Conservation (phyloP, 2,113 vertebrate species). For the Burhinus oedicnemus region DNA sequence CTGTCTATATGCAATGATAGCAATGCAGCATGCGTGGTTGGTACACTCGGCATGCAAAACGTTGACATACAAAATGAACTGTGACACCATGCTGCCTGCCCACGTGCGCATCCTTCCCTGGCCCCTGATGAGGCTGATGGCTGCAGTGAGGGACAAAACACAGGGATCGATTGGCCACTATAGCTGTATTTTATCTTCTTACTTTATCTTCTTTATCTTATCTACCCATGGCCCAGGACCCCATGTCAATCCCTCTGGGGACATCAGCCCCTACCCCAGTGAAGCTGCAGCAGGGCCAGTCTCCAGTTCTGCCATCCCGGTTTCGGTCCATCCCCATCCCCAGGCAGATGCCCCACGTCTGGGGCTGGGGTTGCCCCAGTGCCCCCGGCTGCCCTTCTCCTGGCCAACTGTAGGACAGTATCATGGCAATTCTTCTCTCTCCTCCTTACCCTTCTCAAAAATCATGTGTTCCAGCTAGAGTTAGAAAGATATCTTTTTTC, state of each 20-base stretch:
- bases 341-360: too few species aligned
- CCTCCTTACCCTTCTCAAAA: too few species aligned
- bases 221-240: neutral
- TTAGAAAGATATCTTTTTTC: too few species aligned
- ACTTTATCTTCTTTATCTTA: neutral
- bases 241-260: too few species aligned
- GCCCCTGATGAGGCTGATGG: neutral
- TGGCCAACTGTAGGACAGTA: too few species aligned
- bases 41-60: neutral
- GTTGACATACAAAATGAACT: neutral
- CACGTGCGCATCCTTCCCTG: rapidly evolving
- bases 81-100: neutral
- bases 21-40: rapidly evolving
- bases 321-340: too few species aligned
- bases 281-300: neutral
- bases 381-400: too few species aligned
- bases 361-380: too few species aligned
- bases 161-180: too few species aligned
- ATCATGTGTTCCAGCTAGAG: too few species aligned
- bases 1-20: neutral
- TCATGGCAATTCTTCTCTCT: too few species aligned
- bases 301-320: neutral
- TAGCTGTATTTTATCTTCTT: neutral
- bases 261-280: rapidly evolving
- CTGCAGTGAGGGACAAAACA: neutral